phyloP scores from a whole-genome alignment of 2,888 invertebrate genomes.

The Scaptomyza tumidula region DNA sequence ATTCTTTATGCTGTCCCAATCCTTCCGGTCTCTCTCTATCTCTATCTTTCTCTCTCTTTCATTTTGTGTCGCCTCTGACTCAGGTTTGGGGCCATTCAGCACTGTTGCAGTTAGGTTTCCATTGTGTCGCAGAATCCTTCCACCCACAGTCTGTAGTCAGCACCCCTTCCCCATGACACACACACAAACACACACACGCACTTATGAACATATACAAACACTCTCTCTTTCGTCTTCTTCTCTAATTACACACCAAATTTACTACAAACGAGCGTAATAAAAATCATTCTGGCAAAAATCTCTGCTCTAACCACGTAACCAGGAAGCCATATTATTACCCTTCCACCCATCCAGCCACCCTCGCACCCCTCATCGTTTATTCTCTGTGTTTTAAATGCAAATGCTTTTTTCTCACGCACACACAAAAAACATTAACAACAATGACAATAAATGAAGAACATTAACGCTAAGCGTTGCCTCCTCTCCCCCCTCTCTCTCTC shows the following conservation, averaged over 20 bases:
- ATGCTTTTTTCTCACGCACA: constrained; percentile 75
- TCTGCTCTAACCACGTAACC: constrained; percentile 58
- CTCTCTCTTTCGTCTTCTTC: constrained; percentile 6
- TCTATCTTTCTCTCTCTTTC: constrained; percentile 16
- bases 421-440: constrained; percentile 66
- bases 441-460: constrained; percentile 78
- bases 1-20: constrained; percentile 38
- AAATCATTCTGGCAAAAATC: constrained; percentile 80
- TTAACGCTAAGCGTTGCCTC: constrained; percentile 72
- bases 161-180: not conserved
- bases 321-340: constrained; percentile 1
- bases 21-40: constrained; percentile 32
- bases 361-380: not conserved
- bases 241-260: constrained; percentile 78
- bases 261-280: constrained; percentile 79
- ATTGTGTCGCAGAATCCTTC: constrained; percentile 54
- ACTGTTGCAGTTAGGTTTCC: constrained; percentile 20
- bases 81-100: not conserved
- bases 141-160: constrained; percentile 8
- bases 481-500: not conserved
- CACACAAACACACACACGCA: constrained; percentile 19
- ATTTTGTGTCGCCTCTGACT: not conserved
- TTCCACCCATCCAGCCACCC: not conserved
- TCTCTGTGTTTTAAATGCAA: constrained; percentile 65
- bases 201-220: constrained; percentile 8